Base-by-base conservation (phyloP, 2,113 vertebrate species). In the Turnix velox region DNA sequence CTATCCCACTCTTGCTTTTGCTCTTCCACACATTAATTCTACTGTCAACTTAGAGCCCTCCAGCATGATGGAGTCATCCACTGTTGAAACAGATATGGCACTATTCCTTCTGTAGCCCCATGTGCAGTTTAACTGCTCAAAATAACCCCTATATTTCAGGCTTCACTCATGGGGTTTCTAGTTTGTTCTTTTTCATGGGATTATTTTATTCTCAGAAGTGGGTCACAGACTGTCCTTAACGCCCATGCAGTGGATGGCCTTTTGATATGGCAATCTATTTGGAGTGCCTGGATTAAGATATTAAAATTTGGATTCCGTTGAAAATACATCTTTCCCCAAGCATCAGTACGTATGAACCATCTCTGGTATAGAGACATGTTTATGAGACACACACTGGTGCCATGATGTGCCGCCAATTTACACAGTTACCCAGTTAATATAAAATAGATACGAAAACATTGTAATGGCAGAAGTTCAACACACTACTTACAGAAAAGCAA, bases 341-440 rank as follows among this genome's bases (percentile, higher is more conserved):
- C 24, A n/a, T 63, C 14, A 6, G 37, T 73, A 33, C 10, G 2
- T 46, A 24, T 10, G 5, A 63, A 20, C 10, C 7, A 2, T 4
- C 0, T 55, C 65, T 67, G n/a, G 7, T 15, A 18, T 6, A 39
- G 0, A 5, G n/a, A 27, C 23, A 18, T 15, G 14, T n/a, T 59
- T 54, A 33, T 91, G 13, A 84, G 27, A 18, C 1, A 1, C 3
- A 2, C 1, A 45, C n/a, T n/a, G n/a, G n/a, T n/a, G n/a, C n/a
- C n/a, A n/a, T n/a, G n/a, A n/a, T n/a, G n/a, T n/a, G n/a, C n/a
- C n/a, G n/a, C n/a, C 14, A 62, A 15, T 37, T 79, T 30, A 40
- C 2, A 0, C 19, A n/a, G 28, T 18, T 65, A 4, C 30, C 6
- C n/a, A 17, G 16, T 42, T 30, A 19, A 6, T 9, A 25, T 18